These are phyloP conservation scores for Holotrichia oblita DNA, from an alignment of 1,140 invertebrate genomes.

Conservation along the genomic window DNA sequence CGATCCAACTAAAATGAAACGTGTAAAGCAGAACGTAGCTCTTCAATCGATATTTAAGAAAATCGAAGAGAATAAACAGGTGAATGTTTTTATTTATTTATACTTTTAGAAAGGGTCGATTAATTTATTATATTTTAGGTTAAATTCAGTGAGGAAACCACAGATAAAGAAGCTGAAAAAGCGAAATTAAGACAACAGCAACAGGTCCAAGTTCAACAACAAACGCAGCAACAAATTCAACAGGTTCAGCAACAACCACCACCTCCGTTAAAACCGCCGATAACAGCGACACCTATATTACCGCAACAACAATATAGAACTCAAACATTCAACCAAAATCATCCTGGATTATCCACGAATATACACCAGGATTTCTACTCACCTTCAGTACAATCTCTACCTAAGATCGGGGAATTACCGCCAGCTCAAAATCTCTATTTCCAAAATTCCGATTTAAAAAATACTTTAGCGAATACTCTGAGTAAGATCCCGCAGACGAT, in stretches of 20 bases:
- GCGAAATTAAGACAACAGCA: constrained; percentile 42
- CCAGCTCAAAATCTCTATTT: constrained; percentile 4
- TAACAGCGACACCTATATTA: background rate
- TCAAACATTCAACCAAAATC: constrained; percentile 44
- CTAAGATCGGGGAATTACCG: constrained; percentile 31
- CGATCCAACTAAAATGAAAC: constrained; percentile 49
- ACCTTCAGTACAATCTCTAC: constrained; percentile 41
- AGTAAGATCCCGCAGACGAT: constrained; percentile 22
- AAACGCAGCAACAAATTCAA: constrained; percentile 1
- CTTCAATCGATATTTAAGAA: constrained; percentile 79
- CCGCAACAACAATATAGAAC: constrained; percentile 38
- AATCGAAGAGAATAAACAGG: constrained; percentile 70
- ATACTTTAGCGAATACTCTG: background rate
- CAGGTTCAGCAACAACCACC: background rate
- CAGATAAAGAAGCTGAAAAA: constrained; percentile 48
- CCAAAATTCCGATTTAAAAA: constrained; percentile 29
- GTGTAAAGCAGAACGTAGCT: constrained; percentile 58
- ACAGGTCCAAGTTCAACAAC: background rate
- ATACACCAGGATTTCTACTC: constrained; percentile 37
- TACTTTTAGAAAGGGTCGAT: constrained; percentile 28
- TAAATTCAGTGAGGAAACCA: constrained; percentile 56
- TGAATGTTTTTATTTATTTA: constrained; percentile 48
- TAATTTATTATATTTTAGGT: constrained; percentile 47
- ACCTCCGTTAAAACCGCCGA: constrained; percentile 40
- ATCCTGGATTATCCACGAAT: constrained; percentile 34